Evolutionary conservation across 2,797 vertebrate species (phyloP), one percentile per base, ranked within the genome.

Genomic region (Micropoecilia bifurca): DNA sequence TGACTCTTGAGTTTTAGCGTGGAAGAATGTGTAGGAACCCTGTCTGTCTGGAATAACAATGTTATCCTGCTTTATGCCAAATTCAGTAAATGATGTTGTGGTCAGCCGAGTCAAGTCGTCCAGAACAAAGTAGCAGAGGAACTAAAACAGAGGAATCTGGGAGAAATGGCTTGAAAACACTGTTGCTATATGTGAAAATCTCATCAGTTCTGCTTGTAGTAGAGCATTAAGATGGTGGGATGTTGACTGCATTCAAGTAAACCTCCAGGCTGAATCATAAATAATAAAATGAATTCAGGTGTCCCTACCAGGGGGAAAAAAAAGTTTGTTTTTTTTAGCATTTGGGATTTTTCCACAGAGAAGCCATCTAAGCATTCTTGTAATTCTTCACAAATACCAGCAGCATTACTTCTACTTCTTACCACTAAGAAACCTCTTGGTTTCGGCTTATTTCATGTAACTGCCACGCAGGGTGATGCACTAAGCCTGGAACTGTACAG

Each of bases 61-160:
- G 91, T 92, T 86, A 85, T 90, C 85, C 55, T 80, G 82, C 81
- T 74, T 77, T 47, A 78, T 89, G 88, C 91, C 91, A 94, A 90
- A 88, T 88, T 89, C 85, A 84, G 82, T 85, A 50, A 87, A 75
- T 90, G 90, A 81, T 47, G 75, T 92, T 90, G 85, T 93, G 86
- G 69, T 77, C 25, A 82, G 89, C 91, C 87, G 82, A 93, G 89
- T 88, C 69, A 72, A 87, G 78, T 85, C 84, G 84, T 87, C 83
- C 76, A 81, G 78, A 91, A 91, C 80, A 81, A 89, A 89, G 83
- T 86, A 82, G 85, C 87, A 84, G 89, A 88, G 87, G 79, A 90
- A 88, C 82, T 75, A 75, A 78, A 88, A 89, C 82, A 89, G 89
- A 25, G 81, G 25, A 87, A 88, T 91, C 73, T 83, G 80, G 80